Evolutionary conservation across 64 coral and sea anemone species (phyloP).

Genomic region (Montipora cactus): DNA sequence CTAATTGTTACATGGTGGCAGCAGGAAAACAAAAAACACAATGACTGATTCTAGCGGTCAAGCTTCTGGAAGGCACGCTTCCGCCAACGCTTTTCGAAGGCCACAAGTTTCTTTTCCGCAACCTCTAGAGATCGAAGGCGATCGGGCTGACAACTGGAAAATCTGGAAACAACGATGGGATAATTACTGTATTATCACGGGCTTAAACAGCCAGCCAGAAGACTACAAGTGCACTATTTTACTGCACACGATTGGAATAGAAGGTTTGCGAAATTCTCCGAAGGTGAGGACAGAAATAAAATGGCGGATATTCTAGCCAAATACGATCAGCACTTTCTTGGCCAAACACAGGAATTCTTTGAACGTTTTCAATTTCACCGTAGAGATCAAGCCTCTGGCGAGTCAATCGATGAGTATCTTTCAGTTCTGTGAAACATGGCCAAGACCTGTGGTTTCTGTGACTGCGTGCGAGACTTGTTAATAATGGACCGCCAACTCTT

Average conservation of each 20-base stretch:
- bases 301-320: slow-evolving; percentile 4
- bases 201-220: neutral
- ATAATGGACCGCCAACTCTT: no score
- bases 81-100: no score
- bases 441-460: no score
- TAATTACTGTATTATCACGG: slow-evolving; percentile 18
- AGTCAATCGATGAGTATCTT: no score
- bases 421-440: no score
- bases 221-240: slow-evolving; percentile 22
- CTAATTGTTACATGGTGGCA: no score
- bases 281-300: slow-evolving; percentile 32
- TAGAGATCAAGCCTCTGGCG: no score
- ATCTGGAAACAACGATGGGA: slow-evolving; percentile 63
- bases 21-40: no score
- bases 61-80: no score
- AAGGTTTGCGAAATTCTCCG: slow-evolving; percentile 16
- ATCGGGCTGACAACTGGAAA: slow-evolving; percentile 28
- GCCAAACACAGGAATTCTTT: slow-evolving; percentile 49
- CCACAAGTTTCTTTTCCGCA: no score
- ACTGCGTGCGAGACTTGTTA: no score
- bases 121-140: neutral
- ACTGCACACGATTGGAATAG: slow-evolving; percentile 29
- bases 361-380: slow-evolving; percentile 15
- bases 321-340: slow-evolving; percentile 18
- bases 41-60: no score